Conservation (phyloP, 2,113 vertebrate genomes). For the Mirounga angustirostris region DNA sequence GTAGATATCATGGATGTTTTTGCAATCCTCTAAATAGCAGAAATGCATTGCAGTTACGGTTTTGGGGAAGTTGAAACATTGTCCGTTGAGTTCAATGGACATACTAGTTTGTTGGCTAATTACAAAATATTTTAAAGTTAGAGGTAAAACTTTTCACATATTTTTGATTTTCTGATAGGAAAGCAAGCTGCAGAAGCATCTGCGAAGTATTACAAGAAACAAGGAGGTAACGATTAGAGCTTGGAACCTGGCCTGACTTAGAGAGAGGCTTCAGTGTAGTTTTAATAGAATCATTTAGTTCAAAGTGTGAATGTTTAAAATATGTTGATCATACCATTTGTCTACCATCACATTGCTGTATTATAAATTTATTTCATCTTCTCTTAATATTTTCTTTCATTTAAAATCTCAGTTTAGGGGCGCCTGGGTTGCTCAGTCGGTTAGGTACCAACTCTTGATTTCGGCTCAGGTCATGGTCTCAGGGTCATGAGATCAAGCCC, state of each 20-base stretch:
- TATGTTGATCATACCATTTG: neutral
- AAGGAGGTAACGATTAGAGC: neutral
- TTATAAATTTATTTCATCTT: neutral
- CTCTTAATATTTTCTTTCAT: neutral
- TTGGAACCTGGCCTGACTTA: neutral
- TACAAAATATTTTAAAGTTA: neutral
- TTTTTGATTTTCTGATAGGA: neutral
- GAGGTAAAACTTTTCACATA: neutral
- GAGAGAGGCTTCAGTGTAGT: neutral
- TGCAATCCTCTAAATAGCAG: neutral
- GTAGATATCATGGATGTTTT: neutral
- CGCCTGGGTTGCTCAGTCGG: neutral
- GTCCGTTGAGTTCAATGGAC: neutral
- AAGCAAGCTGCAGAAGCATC: neutral
- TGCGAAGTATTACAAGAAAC: neutral
- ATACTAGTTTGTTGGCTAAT: slow-evolving; percentile 18
- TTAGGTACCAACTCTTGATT: neutral
- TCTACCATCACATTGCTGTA: neutral
- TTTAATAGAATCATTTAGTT: neutral
- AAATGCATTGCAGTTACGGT: neutral
- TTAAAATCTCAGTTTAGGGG: neutral
- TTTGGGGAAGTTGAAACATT: neutral
- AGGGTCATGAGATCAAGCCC: neutral
- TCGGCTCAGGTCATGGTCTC: neutral
- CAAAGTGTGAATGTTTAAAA: neutral